Conservation (phyloP, 2,797 vertebrate species). For the Botia almorhae region DNA sequence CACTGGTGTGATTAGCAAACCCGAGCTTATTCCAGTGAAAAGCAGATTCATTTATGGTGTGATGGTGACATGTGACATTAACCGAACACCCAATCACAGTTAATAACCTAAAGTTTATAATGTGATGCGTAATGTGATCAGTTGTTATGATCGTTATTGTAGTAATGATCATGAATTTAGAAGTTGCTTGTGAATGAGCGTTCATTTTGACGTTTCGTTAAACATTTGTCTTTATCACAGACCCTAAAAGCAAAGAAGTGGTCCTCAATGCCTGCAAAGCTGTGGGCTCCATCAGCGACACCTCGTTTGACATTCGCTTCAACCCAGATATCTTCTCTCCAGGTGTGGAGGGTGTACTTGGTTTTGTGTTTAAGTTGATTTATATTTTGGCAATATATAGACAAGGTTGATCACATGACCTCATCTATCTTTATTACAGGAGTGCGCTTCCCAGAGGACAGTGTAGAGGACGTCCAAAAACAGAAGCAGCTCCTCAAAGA, state of each 20-base stretch:
- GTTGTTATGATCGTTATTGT: neutral
- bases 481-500: conserved; percentile 98
- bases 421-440: conserved; percentile 72
- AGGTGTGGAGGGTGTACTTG: conserved; percentile 71
- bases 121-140: no score
- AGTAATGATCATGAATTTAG: neutral
- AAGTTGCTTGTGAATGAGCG: neutral
- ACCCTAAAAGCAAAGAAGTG: conserved; percentile 93
- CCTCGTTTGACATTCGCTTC: conserved; percentile 96
- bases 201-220: neutral
- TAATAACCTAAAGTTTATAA: neutral
- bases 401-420: neutral
- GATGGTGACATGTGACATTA: conserved; percentile 1
- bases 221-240: conserved; percentile 70
- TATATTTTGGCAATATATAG: neutral
- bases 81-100: neutral
- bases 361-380: neutral
- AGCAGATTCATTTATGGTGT: neutral
- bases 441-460: conserved; percentile 90
- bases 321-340: conserved; percentile 99
- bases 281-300: conserved; percentile 92
- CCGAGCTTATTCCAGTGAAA: neutral
- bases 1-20: neutral
- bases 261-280: conserved; percentile 96
- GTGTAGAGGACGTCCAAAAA: conserved; percentile 86